Percentiles rank a stretch among this genome's conserved stretches.
These are phyloP conservation scores for Setipinna tenuifilis DNA, from an alignment of 2,797 vertebrate species.

Conservation along the genomic window DNA sequence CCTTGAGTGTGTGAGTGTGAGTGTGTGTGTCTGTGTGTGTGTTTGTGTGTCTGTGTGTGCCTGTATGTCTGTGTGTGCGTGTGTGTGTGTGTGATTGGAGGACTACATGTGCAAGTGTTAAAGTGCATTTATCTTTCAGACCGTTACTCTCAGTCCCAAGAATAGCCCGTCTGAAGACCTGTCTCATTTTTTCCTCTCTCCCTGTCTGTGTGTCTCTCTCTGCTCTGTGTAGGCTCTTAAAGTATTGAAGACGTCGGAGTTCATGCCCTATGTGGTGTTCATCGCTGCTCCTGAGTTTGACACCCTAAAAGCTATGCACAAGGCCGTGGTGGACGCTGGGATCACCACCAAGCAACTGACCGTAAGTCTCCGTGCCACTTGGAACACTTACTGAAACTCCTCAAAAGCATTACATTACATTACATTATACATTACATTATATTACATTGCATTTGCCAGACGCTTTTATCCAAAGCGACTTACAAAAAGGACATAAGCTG, in stretches of 20 bases:
- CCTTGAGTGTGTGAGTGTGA: too few relatives aligned
- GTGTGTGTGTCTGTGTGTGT: too few relatives aligned
- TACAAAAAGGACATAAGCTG: too few relatives aligned
- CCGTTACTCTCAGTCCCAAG: not conserved
- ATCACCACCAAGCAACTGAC: conserved; percentile 95
- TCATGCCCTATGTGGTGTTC: conserved; percentile 98
- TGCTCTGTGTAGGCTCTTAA: conserved; percentile 86
- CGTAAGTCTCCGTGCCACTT: conserved; percentile 69
- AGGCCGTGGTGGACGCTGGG: conserved; percentile 93
- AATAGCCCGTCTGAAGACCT: not conserved
- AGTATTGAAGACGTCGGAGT: conserved; percentile 92
- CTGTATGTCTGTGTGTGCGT: not conserved
- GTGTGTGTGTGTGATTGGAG: not conserved
- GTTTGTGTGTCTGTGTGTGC: not conserved
- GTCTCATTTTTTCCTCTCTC: not conserved
- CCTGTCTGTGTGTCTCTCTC: conserved; percentile 14
- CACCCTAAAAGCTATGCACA: conserved; percentile 93
- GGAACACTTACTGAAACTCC: not conserved
- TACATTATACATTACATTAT: too few relatives aligned
- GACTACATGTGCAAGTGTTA: too few relatives aligned
- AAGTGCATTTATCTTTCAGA: not conserved
- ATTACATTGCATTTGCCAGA: too few relatives aligned
- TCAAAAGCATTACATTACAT: too few relatives aligned
- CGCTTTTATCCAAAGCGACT: too few relatives aligned
- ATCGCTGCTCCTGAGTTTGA: conserved; percentile 94